Conservation (phyloP, 1,140 invertebrate genomes). For the Druon quercuslanigerum region DNA sequence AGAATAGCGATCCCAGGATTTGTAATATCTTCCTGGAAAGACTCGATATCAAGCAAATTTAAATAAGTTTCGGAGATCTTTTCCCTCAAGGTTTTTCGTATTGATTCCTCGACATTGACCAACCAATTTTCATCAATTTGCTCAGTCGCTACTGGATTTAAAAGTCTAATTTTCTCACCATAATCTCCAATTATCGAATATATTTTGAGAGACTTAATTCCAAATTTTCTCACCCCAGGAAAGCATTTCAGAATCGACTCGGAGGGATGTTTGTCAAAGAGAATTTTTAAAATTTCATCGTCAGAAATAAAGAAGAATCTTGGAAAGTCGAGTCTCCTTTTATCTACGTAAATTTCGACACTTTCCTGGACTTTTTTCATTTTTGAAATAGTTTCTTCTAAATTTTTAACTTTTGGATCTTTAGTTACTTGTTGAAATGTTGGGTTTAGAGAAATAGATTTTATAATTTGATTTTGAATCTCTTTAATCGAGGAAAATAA, state of each 20-base stretch:
- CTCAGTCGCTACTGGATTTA: slow-evolving; percentile 19
- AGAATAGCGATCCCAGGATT: slow-evolving; percentile 77
- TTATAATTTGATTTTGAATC: slow-evolving; percentile 59
- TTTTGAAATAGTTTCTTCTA: slow-evolving; percentile 74
- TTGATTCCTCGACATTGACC: slow-evolving; percentile 66
- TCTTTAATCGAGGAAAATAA: slow-evolving; percentile 64
- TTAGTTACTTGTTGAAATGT: slow-evolving; percentile 76
- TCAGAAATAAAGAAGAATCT: slow-evolving; percentile 93
- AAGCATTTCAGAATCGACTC: slow-evolving; percentile 77
- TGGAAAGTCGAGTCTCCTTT: slow-evolving; percentile 85
- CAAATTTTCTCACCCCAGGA: slow-evolving; percentile 64
- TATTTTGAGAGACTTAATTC: slow-evolving; percentile 73
- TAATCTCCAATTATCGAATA: slow-evolving; percentile 78
- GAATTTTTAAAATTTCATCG: slow-evolving; percentile 88
- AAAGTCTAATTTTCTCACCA: slow-evolving; percentile 77
- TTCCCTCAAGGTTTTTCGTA: slow-evolving; percentile 43
- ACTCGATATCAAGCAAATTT: slow-evolving; percentile 38
- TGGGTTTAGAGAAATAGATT: slow-evolving; percentile 71
- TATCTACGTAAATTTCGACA: slow-evolving; percentile 83
- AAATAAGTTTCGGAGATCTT: slow-evolving; percentile 40
- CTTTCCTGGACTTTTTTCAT: slow-evolving; percentile 77
- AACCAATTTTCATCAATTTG: slow-evolving; percentile 74
- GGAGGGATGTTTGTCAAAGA: slow-evolving; percentile 79
- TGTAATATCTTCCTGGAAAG: slow-evolving; percentile 35
- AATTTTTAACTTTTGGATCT: slow-evolving; percentile 74